Evolutionary conservation across 2,113 vertebrate genomes (phyloP), one percentile per base, ranked within the genome.

Genomic region (Chascanopsetta lugubris): DNA sequence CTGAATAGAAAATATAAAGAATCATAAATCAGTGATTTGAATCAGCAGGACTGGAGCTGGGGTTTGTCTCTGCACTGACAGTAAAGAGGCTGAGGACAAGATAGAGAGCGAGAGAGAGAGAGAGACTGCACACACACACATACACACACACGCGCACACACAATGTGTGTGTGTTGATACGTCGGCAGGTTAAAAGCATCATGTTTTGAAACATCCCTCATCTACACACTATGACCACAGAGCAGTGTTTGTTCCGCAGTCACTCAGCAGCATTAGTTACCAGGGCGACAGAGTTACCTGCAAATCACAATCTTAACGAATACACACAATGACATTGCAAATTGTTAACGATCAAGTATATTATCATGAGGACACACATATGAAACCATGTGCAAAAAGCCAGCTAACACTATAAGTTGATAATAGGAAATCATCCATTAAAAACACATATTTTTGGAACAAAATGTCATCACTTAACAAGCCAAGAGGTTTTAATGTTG

Each of bases 11-110:
- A 55, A 58, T 55, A 51, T 72, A 24, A 74, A 77, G 49, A 69
- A 69, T n/a, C n/a, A n/a, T 72, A 56, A 50, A 71, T 60, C 13
- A 36, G 24, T 49, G 65, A 54, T 54, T 25, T 70, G 30, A 75
- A 77, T 75, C 53, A 53, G 11, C 47, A 45, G 25, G 40, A 62
- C 55, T 47, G 47, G 15, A 72, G 53, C 32, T 40, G 62, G 49
- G 42, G 4, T 60, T 61, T 62, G 36, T 55, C 49, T 58, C 32
- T 42, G 21, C 2, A 2, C 34, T 29, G 62, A 74, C 13, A n/a
- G n/a, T 42, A 22, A 34, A 58, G 50, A 22, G 29, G 29, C 20
- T 36, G 11, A n/a, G n/a, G n/a, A n/a, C 1, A 13, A 55, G 51
- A 43, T 15, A 58, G 4, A 42, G 21, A 21, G 47, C 27, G 45